Conservation (phyloP, 2,113 vertebrate species). For the Cynocephalus volans region DNA sequence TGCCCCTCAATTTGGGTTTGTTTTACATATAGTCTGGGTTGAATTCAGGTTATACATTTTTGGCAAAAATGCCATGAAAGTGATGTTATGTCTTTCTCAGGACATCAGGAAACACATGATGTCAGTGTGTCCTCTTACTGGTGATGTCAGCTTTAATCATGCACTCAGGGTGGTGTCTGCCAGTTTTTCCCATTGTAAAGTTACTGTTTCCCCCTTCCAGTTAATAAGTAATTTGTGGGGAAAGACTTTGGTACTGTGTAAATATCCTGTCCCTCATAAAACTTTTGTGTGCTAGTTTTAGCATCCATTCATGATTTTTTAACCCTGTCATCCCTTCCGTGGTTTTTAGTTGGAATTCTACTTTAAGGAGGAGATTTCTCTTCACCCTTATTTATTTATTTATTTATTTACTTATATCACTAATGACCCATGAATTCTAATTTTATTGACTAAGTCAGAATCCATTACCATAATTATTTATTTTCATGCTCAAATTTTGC, state of each 20-base stretch:
- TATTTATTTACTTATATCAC: background rate
- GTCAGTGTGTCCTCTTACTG: background rate
- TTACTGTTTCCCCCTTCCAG: background rate
- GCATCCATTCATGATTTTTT: background rate
- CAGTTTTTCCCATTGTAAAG: background rate
- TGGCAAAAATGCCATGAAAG: background rate
- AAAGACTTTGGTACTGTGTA: background rate
- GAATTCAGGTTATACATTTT: conserved; percentile 21
- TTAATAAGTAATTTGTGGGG: background rate
- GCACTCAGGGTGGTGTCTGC: background rate
- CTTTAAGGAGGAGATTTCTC: background rate
- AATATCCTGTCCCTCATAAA: conserved; percentile 19
- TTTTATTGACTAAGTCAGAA: background rate
- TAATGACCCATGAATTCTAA: background rate
- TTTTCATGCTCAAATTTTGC: background rate
- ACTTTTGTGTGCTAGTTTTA: background rate
- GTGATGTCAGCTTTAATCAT: background rate
- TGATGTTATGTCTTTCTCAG: conserved; percentile 11
- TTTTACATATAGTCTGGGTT: conserved; percentile 51
- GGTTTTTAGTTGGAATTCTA: conserved; percentile 45
- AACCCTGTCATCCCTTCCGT: background rate
- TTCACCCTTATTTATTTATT: background rate
- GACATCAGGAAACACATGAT: background rate
- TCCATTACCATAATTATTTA: background rate
- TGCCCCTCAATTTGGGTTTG: background rate